Base-by-base conservation (phyloP, 1,140 invertebrate genomes). In the Microplitis demolitor region DNA sequence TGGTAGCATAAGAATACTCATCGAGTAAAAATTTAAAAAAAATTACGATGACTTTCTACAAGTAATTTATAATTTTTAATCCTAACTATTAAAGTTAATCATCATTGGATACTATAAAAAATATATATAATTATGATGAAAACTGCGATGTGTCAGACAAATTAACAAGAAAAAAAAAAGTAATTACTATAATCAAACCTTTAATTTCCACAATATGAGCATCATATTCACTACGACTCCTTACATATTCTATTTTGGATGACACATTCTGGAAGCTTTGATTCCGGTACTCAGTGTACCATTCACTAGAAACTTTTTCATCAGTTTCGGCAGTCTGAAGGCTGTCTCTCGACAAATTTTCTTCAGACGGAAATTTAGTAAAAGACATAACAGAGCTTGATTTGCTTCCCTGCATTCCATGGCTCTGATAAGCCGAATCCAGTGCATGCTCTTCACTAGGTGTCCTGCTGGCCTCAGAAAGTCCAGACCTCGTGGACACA, bases 171-270 rank as follows among this genome's bases (percentile, higher is more conserved):
- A 31, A 34, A 35, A 62, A 33, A 8, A 13, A 31, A 13, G 1
- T 8, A 58, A 58, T 14, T 58, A 24, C 24, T 3, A 9, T 35
- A 39, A 2, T 9, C 63, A 64, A 58, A 95, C 95, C 94, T 95
- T 92, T 91, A 79, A 95, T 94, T 86, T 93, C 89, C 73, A 91
- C 91, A 82, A 96, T 96, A 85, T 96, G 94, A n/a, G 92, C 91
- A 83, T 96, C 94, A 84, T 94, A 95, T 83, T 95, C 92, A 76
- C 92, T 93, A 82, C 91, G 92, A 84, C 91, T 94, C 77, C 92
- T 88, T 50, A 90, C 85, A 76, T 90, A 92, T 64, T 92, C 90
- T 83, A 90, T 89, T 78, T 89, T 89, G 13, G 88, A 84, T 16
- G 88, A 87, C 74, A 89, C 87, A 77, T 87, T 90, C 53, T 84